Percentiles rank a stretch among this genome's conserved stretches.
Conservation (phyloP, 2,888 invertebrate genomes). For the Eupithecia dodoneata region DNA sequence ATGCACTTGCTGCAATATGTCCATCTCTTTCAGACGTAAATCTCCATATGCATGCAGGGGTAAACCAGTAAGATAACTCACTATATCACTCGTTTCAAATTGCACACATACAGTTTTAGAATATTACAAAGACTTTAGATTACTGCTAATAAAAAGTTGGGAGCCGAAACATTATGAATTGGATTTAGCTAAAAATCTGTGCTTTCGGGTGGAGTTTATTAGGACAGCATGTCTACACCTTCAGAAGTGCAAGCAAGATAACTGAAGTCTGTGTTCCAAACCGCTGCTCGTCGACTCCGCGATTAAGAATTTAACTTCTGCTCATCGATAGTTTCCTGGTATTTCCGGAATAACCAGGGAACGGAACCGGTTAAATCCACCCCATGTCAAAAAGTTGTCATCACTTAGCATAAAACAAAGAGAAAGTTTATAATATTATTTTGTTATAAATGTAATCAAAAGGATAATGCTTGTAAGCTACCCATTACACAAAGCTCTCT, state of each 20-base stretch:
- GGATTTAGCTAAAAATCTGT: not conserved
- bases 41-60: not conserved
- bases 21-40: constrained; percentile 1
- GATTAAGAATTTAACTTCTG: not conserved
- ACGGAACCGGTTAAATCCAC: not conserved
- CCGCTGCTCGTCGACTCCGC: not conserved
- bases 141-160: not conserved
- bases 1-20: constrained; percentile 9
- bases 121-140: not conserved
- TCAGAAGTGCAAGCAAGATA: not conserved
- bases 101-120: not conserved
- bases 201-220: not conserved
- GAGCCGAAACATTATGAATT: not conserved
- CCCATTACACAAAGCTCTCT: too few relatives aligned
- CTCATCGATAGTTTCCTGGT: not conserved
- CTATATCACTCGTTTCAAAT: not conserved
- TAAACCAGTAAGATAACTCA: not conserved
- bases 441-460: too few relatives aligned
- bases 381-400: too few relatives aligned
- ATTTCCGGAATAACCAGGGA: not conserved
- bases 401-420: too few relatives aligned
- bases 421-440: too few relatives aligned
- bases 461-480: too few relatives aligned
- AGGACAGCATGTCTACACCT: not conserved
- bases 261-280: too few relatives aligned